These are phyloP conservation scores for Dasypogon diadema DNA, from an alignment of 2,888 invertebrate genomes.

Conservation along the genomic window DNA sequence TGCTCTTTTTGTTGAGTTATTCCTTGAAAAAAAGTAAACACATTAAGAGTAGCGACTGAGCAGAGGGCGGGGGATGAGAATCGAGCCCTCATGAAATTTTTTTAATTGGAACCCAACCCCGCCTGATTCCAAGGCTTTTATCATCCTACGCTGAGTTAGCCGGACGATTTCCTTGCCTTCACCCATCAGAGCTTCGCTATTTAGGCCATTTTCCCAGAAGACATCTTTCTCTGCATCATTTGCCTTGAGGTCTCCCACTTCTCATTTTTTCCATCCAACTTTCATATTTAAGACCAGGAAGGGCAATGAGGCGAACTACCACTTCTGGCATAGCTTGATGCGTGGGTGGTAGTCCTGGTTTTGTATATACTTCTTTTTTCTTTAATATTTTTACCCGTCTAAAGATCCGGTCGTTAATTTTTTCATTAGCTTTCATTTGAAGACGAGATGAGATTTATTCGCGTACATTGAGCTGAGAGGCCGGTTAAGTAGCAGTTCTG, in stretches of 20 bases:
- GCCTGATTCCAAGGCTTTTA: neutral
- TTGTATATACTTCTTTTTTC: slow-evolving; percentile 18
- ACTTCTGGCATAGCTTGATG: neutral
- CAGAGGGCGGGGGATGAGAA: neutral
- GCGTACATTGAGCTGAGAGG: neutral
- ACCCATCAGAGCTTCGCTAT: neutral
- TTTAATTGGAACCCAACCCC: slow-evolving; percentile 26
- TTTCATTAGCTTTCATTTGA: slow-evolving; percentile 43
- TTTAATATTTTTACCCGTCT: slow-evolving; percentile 5
- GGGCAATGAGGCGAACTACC: slow-evolving; percentile 39
- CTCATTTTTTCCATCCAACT: neutral
- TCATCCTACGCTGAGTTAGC: slow-evolving; percentile 4
- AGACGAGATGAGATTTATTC: slow-evolving; percentile 26
- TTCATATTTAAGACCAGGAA: neutral
- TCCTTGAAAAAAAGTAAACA: slow-evolving; percentile 13
- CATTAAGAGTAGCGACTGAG: slow-evolving; percentile 13
- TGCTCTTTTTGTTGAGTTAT: slow-evolving; percentile 11
- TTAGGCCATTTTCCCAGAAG: neutral
- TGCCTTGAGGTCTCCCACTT: neutral
- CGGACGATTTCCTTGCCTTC: neutral
- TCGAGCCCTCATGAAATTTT: neutral
- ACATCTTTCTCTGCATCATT: slow-evolving; percentile 10
- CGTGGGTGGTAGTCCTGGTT: neutral
- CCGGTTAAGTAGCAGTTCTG: slow-evolving; percentile 25
- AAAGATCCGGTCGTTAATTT: slow-evolving; percentile 46